phyloP scores from a whole-genome alignment of 1,140 invertebrate genomes.

The Apis dorsata region DNA sequence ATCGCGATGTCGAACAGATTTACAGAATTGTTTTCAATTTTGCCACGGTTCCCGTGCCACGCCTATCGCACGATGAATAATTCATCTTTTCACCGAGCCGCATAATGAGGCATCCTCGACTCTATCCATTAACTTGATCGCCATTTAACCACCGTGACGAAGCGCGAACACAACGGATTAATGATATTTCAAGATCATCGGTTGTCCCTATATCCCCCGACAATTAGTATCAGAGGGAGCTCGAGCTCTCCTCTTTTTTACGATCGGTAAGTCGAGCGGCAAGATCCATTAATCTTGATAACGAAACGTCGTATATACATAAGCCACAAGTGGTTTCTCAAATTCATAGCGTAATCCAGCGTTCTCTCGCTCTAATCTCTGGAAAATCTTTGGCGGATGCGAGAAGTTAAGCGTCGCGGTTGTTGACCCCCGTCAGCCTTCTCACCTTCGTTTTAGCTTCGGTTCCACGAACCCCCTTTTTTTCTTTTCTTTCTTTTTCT shows the following conservation, averaged over 20 bases:
- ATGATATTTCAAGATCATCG: slow-evolving; percentile 3
- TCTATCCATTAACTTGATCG: not conserved
- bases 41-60: not conserved
- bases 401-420: too few species aligned
- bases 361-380: too few species aligned
- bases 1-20: not conserved
- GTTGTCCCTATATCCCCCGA: slow-evolving; percentile 26
- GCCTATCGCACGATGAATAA: slow-evolving; percentile 20
- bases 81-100: slow-evolving; percentile 18
- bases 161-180: slow-evolving; percentile 1
- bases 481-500: too few species aligned
- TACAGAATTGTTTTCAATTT: not conserved
- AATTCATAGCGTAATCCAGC: too few species aligned
- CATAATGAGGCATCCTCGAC: slow-evolving; percentile 20
- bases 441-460: too few species aligned
- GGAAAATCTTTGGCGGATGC: too few species aligned
- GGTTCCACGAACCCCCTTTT: too few species aligned
- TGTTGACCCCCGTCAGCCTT: too few species aligned
- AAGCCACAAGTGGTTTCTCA: too few species aligned
- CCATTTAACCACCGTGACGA: slow-evolving; percentile 4
- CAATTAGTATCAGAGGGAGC: slow-evolving; percentile 27
- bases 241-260: not conserved
- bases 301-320: not conserved
- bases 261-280: not conserved
- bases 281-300: slow-evolving; percentile 52